These are phyloP conservation scores for Brotula barbata DNA, from an alignment of 2,797 vertebrate genomes.

Conservation along the genomic window DNA sequence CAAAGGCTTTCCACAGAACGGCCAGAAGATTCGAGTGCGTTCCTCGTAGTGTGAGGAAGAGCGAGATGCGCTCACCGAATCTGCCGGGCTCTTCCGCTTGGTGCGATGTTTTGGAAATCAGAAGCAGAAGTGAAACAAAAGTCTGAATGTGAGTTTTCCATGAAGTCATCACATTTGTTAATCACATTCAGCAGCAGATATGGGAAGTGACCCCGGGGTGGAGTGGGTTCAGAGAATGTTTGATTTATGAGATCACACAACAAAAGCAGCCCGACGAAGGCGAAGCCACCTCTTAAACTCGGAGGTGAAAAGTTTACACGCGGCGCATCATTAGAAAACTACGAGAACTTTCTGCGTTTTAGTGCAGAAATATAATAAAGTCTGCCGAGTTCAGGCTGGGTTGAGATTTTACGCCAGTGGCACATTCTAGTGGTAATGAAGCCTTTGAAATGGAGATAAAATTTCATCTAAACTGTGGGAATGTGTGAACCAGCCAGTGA, in stretches of 20 bases:
- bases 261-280: background rate
- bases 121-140: slow-evolving; percentile 34
- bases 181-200: slow-evolving; percentile 19
- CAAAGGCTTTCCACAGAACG: slow-evolving; percentile 45
- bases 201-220: background rate
- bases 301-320: background rate
- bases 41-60: too few relatives aligned
- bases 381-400: background rate
- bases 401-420: background rate
- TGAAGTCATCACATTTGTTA: slow-evolving; percentile 37
- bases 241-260: background rate
- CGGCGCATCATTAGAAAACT: background rate
- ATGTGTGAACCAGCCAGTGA: slow-evolving; percentile 5
- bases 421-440: background rate
- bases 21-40: slow-evolving; percentile 31
- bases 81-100: background rate
- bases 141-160: slow-evolving; percentile 26
- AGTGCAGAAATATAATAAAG: background rate
- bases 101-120: slow-evolving; percentile 13
- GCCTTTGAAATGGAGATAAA: slow-evolving; percentile 6
- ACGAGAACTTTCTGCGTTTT: background rate
- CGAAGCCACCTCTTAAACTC: background rate
- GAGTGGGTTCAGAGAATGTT: slow-evolving; percentile 6
- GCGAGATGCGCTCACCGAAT: too few relatives aligned
- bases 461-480: background rate